phyloP scores from a whole-genome alignment of 2,797 vertebrate species.

The Tympanoctomys barrerae region DNA sequence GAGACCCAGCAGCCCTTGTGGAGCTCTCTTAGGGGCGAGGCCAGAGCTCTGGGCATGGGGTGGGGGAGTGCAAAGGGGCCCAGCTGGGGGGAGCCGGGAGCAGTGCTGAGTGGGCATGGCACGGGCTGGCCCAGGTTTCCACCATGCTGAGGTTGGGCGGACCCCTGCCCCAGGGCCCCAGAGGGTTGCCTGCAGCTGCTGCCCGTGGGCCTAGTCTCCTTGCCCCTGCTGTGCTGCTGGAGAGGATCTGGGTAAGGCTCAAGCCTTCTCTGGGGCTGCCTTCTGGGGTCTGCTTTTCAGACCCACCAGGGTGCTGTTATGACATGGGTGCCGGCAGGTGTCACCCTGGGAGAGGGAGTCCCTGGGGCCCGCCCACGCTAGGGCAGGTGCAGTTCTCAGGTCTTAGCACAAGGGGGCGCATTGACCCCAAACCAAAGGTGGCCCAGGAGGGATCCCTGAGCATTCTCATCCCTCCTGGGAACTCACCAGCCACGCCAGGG shows the following conservation, averaged over 20 bases:
- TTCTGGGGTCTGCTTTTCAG: neutral
- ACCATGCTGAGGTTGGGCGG: neutral
- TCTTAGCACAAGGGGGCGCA: neutral
- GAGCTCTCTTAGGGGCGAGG: neutral
- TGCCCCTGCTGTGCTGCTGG: neutral
- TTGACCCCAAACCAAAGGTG: neutral
- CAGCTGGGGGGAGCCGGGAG: too few species aligned
- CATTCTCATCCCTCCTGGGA: neutral
- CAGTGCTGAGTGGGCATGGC: neutral
- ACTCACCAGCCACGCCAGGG: too few species aligned
- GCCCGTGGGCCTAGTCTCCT: too few species aligned
- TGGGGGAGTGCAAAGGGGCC: too few species aligned
- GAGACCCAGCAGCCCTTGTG: neutral
- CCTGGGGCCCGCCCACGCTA: rapidly evolving
- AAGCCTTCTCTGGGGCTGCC: neutral
- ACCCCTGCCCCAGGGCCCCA: neutral
- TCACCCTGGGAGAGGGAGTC: too few species aligned
- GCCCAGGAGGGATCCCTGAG: too few species aligned
- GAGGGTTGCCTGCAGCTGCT: neutral
- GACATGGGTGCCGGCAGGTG: rapidly evolving
- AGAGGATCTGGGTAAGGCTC: neutral
- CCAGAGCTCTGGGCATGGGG: neutral
- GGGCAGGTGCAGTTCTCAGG: neutral
- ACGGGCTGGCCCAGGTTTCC: too few species aligned
- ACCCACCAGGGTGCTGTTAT: rapidly evolving